Percentiles rank a stretch among this genome's conserved stretches.
Conservation (phyloP, 2,797 vertebrate species). For the Phoebastria nigripes region DNA sequence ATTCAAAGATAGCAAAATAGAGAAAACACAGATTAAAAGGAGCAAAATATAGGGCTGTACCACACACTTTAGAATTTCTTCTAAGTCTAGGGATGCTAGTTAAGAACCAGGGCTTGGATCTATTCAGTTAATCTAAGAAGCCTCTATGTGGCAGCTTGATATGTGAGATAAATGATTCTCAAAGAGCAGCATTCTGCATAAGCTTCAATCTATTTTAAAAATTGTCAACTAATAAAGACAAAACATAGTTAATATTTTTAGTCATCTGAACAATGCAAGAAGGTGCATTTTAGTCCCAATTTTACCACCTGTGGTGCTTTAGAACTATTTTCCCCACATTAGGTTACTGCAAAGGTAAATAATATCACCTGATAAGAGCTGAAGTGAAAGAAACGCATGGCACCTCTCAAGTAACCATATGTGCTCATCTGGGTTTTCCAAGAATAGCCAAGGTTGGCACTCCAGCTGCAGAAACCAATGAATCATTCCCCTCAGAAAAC, state of each 20-base stretch:
- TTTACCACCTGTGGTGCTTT: not conserved
- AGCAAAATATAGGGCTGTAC: not conserved
- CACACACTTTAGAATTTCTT: not conserved
- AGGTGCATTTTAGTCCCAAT: constrained; percentile 13
- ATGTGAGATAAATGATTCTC: constrained; percentile 16
- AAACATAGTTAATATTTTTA: not conserved
- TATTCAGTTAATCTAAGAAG: not conserved
- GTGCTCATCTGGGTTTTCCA: not conserved
- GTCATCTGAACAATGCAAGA: not conserved
- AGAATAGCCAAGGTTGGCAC: not conserved
- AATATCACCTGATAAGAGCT: not conserved
- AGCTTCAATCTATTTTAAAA: constrained; percentile 25
- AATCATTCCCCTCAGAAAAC: not conserved
- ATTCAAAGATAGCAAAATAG: not conserved
- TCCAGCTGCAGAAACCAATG: not conserved
- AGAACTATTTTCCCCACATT: not conserved
- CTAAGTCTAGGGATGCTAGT: not conserved
- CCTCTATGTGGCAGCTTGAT: not conserved
- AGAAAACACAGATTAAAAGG: not conserved
- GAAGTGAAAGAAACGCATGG: not conserved
- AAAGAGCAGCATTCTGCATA: not conserved
- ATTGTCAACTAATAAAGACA: not conserved
- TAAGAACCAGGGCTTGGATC: not conserved
- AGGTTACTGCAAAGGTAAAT: not conserved
- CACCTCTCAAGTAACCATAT: not conserved